Evolutionary conservation across 2,888 invertebrate genomes (phyloP).

Genomic region (Venusia cambrica): DNA sequence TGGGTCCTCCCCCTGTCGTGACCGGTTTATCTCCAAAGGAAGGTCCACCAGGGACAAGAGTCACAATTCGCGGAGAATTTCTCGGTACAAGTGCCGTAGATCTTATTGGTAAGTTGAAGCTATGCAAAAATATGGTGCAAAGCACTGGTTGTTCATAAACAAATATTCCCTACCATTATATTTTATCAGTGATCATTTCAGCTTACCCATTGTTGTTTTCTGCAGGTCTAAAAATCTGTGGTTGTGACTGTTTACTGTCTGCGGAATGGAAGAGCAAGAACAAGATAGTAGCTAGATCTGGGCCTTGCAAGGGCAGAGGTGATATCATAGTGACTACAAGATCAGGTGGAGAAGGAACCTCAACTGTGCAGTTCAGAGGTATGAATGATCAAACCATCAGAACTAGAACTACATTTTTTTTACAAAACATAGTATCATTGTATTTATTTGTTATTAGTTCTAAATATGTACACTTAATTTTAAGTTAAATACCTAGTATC

Average conservation of each 20-base stretch:
- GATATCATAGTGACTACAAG: slow-evolving; percentile 95
- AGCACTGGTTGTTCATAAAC: no score
- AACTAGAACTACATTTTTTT: no score
- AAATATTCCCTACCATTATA: no score
- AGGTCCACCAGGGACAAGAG: slow-evolving; percentile 97
- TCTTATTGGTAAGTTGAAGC: slow-evolving; percentile 85
- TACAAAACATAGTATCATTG: no score
- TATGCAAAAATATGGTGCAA: neutral
- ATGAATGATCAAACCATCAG: no score
- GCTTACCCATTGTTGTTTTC: slow-evolving; percentile 18
- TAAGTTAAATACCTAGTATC: no score
- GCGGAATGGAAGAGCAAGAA: slow-evolving; percentile 99
- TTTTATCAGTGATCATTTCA: neutral
- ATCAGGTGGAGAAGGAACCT: slow-evolving; percentile 92
- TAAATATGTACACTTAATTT: no score
- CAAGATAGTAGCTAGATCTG: slow-evolving; percentile 97
- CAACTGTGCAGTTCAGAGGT: slow-evolving; percentile 94
- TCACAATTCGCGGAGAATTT: slow-evolving; percentile 97
- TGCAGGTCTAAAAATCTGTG: slow-evolving; percentile 97
- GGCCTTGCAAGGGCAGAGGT: slow-evolving; percentile 94
- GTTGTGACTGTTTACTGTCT: slow-evolving; percentile 95
- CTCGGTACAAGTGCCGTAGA: slow-evolving; percentile 93
- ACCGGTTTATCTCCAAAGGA: slow-evolving; percentile 99
- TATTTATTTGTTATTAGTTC: no score
- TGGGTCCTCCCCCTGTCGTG: slow-evolving; percentile 92